Base-by-base conservation (phyloP, 2,888 invertebrate species). In the Dorcus parallelipipedus region DNA sequence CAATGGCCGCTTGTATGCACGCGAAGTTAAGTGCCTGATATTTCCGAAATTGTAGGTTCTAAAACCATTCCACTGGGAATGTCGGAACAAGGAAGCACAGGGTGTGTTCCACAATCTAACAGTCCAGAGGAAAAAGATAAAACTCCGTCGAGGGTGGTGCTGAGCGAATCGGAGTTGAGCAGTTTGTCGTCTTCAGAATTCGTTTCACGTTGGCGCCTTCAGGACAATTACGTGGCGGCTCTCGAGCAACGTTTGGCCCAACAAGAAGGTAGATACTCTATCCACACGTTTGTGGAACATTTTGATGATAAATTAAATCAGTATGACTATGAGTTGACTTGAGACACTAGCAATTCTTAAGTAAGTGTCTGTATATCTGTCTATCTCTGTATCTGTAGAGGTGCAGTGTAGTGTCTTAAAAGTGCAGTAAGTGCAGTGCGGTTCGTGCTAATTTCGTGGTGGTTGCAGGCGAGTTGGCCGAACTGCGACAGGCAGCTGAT, bases 401-500 rank as follows among this genome's bases (percentile, higher is more conserved):
- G 45, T 45, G 45, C 45, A 45, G 45, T 45, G 45, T 45, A 45
- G 45, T 42, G 42, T 45, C 60, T 62, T 65, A 64, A 56, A 60
- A 61, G 65, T 66, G 64, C 61, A 64, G 63, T 66, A 45, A 54
- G 64, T 64, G 64, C 53, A 65, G 64, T 64, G 64, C 62, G 62
- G 65, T 63, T 64, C 58, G 64, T 63, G 65, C 62, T 66, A 64
- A 63, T 69, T 63, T 59, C 59, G 65, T 63, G 61, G 65, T 65
- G 60, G 71, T 83, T 82, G 69, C 78, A 89, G 90, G 87, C 76
- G 88, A 88, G 77, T 77, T 89, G 79, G 82, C 84, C 76, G 86
- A 85, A 74, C 81, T 88, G 75, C 86, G 87, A 79, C 89, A 91
- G 78, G 83, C 88, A 70, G 90, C 91, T 79, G 90, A 91, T 69